A percentile compares a stretch with the other conserved stretches of the same genome.
These are phyloP conservation scores for Nebria salina DNA, from an alignment of 2,888 invertebrate genomes.

Conservation along the genomic window DNA sequence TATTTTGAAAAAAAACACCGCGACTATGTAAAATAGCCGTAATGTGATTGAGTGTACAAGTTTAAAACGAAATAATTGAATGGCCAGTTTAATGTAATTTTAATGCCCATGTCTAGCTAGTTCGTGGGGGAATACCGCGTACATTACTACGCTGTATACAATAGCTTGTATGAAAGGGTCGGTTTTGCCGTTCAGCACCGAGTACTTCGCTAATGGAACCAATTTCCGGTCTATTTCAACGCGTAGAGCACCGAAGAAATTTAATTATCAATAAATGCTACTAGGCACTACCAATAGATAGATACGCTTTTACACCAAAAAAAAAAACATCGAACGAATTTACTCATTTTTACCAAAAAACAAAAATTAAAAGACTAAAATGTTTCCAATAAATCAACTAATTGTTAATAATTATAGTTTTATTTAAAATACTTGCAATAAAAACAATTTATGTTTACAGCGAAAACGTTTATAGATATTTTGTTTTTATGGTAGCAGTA, in stretches of 20 bases:
- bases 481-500: too few relatives aligned
- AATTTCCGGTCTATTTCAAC: conserved; percentile 28
- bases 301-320: neutral
- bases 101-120: neutral
- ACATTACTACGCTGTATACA: neutral
- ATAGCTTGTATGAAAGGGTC: conserved; percentile 4
- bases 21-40: neutral
- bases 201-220: conserved; percentile 20
- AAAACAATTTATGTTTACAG: too few relatives aligned
- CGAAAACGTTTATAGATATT: too few relatives aligned
- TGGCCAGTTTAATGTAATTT: neutral
- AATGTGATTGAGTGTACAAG: neutral
- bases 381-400: too few relatives aligned
- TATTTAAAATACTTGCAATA: too few relatives aligned
- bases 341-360: too few relatives aligned
- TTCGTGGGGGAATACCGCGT: neutral
- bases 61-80: neutral
- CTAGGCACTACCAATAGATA: neutral
- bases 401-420: too few relatives aligned
- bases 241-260: conserved; percentile 19
- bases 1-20: neutral
- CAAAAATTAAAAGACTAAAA: too few relatives aligned
- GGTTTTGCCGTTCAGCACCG: conserved; percentile 22
- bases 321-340: neutral
- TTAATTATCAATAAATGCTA: conserved; percentile 18